Evolutionary conservation across 1,140 invertebrate genomes (phyloP), one percentile per base, ranked within the genome.

Genomic region (Ephestia elutella): DNA sequence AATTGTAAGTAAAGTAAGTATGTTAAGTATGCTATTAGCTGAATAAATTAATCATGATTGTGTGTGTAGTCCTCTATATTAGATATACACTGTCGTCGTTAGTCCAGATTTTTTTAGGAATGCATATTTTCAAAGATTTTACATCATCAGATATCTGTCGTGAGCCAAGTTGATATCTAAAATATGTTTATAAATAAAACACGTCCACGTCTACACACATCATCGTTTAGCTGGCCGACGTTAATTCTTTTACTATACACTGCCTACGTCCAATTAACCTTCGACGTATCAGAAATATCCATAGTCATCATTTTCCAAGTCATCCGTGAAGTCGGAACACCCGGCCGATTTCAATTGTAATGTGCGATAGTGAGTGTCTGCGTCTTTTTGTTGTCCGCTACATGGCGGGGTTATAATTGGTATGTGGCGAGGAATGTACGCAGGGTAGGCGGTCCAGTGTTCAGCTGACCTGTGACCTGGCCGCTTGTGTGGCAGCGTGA

Each of bases 251-350:
- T 71, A 81, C 76, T 82, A 82, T 81, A 76, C 75, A 64, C 69
- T 73, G 76, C 67, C 68, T 73, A 73, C 75, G 73, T 85, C 78
- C 82, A 85, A 85, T 85, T 85, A 85, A 85, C 82, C 82, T 85
- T 78, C 72, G 66, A 71, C 68, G 76, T 78, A 78, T 75, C 76
- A 76, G 69, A 82, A 78, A 79, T 82, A 66, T 70, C 73, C 78
- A 69, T 56, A 80, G 80, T 82, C 80, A 80, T 80, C 68, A 75
- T 81, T 75, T 73, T 66, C 63, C 68, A 63, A 81, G 79, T 78
- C 73, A 79, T 78, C 67, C 59, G 63, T 66, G 68, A 55, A 64
- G 57, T 32, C 17, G 49, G 48, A 63, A 59, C 32, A 44, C 19
- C 28, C 15, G 3, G 11, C 17, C 30, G 49, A n/a, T 15, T 35